These are phyloP conservation scores for Brevimyrus niger DNA, from an alignment of 2,113 vertebrate genomes.

Conservation along the genomic window DNA sequence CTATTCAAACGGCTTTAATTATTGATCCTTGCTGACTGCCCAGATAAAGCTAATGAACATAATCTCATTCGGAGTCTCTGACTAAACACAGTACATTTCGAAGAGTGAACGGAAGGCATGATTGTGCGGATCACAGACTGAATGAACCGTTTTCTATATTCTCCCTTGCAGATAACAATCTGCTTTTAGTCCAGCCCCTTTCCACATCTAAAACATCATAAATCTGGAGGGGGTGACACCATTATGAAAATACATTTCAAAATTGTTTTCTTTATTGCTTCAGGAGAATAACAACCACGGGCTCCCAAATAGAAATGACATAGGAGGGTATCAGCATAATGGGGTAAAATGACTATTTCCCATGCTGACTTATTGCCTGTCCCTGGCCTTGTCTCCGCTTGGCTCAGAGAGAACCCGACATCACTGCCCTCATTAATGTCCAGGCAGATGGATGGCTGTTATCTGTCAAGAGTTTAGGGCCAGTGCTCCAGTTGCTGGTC, in stretches of 20 bases:
- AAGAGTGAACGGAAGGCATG: conserved; percentile 24
- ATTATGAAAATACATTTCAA: conserved; percentile 44
- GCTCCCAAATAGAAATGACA: neutral
- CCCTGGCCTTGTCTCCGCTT: neutral
- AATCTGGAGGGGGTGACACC: conserved; percentile 43
- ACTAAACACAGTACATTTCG: neutral
- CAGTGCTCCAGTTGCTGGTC: neutral
- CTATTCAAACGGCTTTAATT: neutral
- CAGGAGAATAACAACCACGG: conserved; percentile 21
- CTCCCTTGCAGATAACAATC: conserved; percentile 25
- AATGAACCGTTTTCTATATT: conserved; percentile 65
- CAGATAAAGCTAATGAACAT: conserved; percentile 3
- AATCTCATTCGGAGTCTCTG: neutral
- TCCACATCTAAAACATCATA: conserved; percentile 50
- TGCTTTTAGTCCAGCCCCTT: conserved; percentile 25
- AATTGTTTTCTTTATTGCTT: conserved; percentile 33
- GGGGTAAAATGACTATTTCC: conserved; percentile 19
- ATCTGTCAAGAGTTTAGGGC: neutral
- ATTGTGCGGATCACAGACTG: conserved; percentile 46
- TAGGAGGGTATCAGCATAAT: conserved; percentile 17
- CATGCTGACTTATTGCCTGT: conserved; percentile 10
- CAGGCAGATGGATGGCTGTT: conserved; percentile 1
- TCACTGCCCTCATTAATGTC: conserved; percentile 11
- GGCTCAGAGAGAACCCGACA: neutral
- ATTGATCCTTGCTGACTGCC: neutral